These are phyloP conservation scores for Microtus oregoni DNA, from an alignment of 2,113 vertebrate genomes.

Conservation along the genomic window DNA sequence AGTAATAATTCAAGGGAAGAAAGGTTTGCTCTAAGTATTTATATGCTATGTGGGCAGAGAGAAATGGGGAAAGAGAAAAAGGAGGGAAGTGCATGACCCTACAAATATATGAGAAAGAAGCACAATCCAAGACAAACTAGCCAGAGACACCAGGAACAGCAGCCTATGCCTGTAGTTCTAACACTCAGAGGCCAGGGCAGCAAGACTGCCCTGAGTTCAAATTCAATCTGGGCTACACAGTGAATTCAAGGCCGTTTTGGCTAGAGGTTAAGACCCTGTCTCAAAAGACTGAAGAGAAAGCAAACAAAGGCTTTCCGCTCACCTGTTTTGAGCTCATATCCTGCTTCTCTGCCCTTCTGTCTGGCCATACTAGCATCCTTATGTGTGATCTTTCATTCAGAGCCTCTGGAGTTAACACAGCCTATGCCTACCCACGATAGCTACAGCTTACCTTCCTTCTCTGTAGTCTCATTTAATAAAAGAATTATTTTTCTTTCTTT, in stretches of 20 bases:
- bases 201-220: not conserved
- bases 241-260: not conserved
- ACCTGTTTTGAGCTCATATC: not conserved
- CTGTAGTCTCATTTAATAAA: not conserved
- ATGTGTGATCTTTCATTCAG: not conserved
- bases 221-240: not conserved
- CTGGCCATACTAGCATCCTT: not conserved
- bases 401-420: not conserved
- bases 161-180: not conserved
- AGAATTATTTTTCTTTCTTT: constrained; percentile 24
- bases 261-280: not conserved
- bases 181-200: not conserved
- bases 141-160: not conserved
- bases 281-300: not conserved
- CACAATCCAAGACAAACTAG: not conserved
- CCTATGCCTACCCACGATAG: not conserved
- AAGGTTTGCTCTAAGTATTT: not conserved
- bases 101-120: constrained; percentile 23
- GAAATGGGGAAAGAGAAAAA: not conserved
- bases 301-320: not conserved
- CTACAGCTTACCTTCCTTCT: not conserved
- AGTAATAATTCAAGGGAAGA: not conserved
- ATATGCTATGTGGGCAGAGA: not conserved
- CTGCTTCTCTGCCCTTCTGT: not conserved
- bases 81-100: not conserved